Evolutionary conservation across 1,140 invertebrate species (phyloP).

Genomic region (Drosophila insularis): DNA sequence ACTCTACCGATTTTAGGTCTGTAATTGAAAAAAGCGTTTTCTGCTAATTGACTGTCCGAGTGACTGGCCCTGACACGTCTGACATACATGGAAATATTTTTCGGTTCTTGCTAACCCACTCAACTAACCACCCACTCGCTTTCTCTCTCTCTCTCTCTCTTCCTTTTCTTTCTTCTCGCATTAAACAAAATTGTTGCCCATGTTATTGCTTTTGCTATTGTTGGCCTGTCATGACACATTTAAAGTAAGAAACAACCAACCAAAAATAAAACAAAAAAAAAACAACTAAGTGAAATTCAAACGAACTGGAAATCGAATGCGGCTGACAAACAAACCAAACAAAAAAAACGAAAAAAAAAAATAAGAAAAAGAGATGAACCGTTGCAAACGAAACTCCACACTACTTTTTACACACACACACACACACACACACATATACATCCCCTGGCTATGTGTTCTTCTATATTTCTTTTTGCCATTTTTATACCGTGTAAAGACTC

Average conservation of each 20-base stretch:
- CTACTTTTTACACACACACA: neutral
- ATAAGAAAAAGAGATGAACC: slow-evolving; percentile 41
- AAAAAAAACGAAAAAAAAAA: slow-evolving; percentile 17
- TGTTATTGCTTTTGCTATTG: neutral
- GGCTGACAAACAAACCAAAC: slow-evolving; percentile 25
- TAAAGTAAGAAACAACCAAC: slow-evolving; percentile 32
- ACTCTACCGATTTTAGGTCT: neutral
- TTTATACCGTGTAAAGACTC: neutral
- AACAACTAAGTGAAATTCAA: slow-evolving; percentile 19
- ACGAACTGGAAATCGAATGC: slow-evolving; percentile 19
- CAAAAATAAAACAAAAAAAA: slow-evolving; percentile 21
- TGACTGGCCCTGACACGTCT: slow-evolving; percentile 11
- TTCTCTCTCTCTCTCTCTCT: no score
- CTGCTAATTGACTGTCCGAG: slow-evolving; percentile 17
- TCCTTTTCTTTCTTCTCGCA: neutral
- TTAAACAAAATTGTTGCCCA: slow-evolving; percentile 9
- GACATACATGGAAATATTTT: slow-evolving; percentile 16
- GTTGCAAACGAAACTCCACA: slow-evolving; percentile 20
- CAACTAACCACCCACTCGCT: neutral
- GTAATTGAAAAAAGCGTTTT: slow-evolving; percentile 17
- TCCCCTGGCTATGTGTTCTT: neutral
- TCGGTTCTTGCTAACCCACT: neutral
- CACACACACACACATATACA: neutral
- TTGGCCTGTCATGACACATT: slow-evolving; percentile 7
- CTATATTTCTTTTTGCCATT: neutral